A percentile compares a stretch with the other conserved stretches of the same genome.
These are phyloP conservation scores for Cotesia congregata DNA, from an alignment of 2,888 invertebrate species.

Conservation along the genomic window DNA sequence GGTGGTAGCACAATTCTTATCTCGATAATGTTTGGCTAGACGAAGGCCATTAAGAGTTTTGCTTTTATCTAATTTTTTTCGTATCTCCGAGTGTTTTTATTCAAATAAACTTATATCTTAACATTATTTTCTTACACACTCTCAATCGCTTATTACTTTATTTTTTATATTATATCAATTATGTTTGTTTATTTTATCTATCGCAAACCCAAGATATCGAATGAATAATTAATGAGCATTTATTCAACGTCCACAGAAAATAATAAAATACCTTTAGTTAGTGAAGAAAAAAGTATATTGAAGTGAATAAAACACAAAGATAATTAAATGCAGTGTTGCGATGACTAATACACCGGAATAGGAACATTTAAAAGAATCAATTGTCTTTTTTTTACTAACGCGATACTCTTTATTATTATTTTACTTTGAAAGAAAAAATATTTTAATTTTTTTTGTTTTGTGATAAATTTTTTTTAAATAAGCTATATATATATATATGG, in stretches of 20 bases:
- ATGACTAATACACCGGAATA: not conserved
- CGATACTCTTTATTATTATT: not conserved
- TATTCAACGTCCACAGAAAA: not conserved
- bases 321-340: not conserved
- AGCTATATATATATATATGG: not conserved
- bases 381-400: not conserved
- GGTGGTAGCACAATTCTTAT: not conserved
- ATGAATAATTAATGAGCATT: too few species aligned
- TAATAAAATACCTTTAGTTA: not conserved
- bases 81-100: not conserved
- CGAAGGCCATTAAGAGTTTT: not conserved
- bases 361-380: not conserved
- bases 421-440: not conserved
- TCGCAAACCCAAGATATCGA: too few species aligned
- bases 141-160: too few species aligned
- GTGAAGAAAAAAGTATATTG: not conserved
- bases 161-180: too few species aligned
- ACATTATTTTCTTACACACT: not conserved
- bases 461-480: too few species aligned
- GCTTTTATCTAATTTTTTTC: not conserved
- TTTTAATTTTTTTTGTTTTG: too few species aligned
- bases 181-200: too few species aligned
- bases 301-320: not conserved
- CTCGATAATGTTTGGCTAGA: not conserved
- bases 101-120: not conserved